Evolutionary conservation across 2,113 vertebrate species (phyloP), one percentile per base, ranked within the genome.

Genomic region (Orycteropus afer): DNA sequence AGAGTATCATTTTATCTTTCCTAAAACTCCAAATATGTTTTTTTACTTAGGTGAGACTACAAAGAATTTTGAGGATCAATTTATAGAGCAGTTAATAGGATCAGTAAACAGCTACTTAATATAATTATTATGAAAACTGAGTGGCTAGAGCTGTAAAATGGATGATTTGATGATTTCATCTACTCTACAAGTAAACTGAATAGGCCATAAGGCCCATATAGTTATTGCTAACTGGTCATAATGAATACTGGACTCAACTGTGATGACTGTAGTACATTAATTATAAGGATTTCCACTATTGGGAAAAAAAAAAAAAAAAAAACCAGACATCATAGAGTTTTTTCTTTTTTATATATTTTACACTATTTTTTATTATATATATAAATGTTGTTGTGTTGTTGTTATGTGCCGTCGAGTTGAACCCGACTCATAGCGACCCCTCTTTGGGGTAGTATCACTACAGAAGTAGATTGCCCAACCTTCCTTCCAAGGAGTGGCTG

Each of bases 81-180:
- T 91, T 91, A 69, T n/a, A 94, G 12, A 91, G 80, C 34, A 95
- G 29, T 89, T 79, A 91, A 79, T 57, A 89, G 34, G 18, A 82
- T 89, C 67, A 86, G 91, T 92, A 95, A 91, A 92, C 34, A 93
- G 74, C 53, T 79, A 87, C 8, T 37, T 97, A 94, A 86, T 74
- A 71, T 95, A 95, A 93, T 89, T 82, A 83, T 78, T 65, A 86
- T 67, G 67, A 95, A 92, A 96, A 90, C 57, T 84, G 65, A 73
- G 86, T 89, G 82, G 94, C 61, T 32, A 34, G 34, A 25, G 22
- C 86, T 94, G 51, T 86, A 40, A 96, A 96, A 92, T 95, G 6
- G 23, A 96, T 86, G 27, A 95, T 76, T 88, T 88, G 53, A 96
- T 80, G 3, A 86, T 61, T 91, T 96, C 47, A 91, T 67, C 22